A percentile compares a stretch with the other conserved stretches of the same genome.
phyloP scores from a whole-genome alignment of 1,140 invertebrate species.

The Idris sp. region DNA sequence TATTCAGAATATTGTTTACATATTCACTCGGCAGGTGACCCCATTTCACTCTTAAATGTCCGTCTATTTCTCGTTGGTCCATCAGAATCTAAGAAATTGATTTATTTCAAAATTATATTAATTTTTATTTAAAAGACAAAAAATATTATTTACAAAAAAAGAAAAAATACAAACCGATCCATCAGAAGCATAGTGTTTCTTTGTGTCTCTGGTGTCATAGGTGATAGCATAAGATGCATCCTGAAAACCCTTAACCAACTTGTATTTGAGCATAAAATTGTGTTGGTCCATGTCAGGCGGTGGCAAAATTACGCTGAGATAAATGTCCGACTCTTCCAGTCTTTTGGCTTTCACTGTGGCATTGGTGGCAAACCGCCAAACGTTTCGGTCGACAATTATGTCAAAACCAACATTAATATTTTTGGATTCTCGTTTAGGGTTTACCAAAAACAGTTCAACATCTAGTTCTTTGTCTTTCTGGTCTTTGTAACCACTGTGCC shows the following conservation, averaged over 20 bases:
- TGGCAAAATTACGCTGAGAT: conserved; percentile 80
- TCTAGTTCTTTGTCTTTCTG: conserved; percentile 75
- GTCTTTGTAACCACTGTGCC: conserved; percentile 2
- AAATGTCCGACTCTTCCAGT: conserved; percentile 77
- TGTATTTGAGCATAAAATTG: conserved; percentile 78
- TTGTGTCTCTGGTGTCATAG: conserved; percentile 77
- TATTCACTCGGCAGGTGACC: conserved; percentile 64
- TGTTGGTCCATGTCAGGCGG: conserved; percentile 82
- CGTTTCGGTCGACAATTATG: conserved; percentile 77
- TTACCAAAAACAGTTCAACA: conserved; percentile 76
- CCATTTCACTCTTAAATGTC: conserved; percentile 78
- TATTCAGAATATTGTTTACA: conserved; percentile 76
- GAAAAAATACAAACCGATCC: conserved; percentile 68
- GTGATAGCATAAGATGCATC: conserved; percentile 75
- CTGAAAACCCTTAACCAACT: conserved; percentile 68
- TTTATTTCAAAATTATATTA: conserved; percentile 13
- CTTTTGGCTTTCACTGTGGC: conserved; percentile 77
- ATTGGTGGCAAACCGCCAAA: conserved; percentile 81
- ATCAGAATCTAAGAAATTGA: conserved; percentile 57
- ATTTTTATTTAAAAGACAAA: conserved; percentile 5
- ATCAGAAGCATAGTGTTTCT: conserved; percentile 74
- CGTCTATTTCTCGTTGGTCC: conserved; percentile 70
- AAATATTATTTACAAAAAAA: conserved; percentile 4
- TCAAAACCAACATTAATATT: conserved; percentile 78
- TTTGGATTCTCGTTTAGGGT: conserved; percentile 76